A percentile compares a stretch with the other conserved stretches of the same genome.
phyloP scores from a whole-genome alignment of 1,140 invertebrate genomes.

The Drosophila tropicalis region DNA sequence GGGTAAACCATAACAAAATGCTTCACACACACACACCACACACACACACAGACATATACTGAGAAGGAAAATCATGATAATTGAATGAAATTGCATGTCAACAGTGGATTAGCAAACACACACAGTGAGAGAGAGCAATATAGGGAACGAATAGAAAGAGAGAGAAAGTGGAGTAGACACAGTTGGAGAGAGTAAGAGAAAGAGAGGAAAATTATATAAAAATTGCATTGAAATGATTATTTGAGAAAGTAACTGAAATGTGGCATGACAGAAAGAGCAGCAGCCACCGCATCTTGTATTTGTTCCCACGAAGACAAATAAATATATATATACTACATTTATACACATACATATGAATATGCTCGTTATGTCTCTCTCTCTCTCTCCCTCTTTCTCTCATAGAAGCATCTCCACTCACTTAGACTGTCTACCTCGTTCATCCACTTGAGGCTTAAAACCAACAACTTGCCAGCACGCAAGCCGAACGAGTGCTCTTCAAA shows the following conservation, averaged over 20 bases:
- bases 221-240: slow-evolving; percentile 64
- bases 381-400: neutral
- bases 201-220: slow-evolving; percentile 51
- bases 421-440: slow-evolving; percentile 17
- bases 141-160: neutral
- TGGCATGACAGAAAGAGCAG: slow-evolving; percentile 20
- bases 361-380: too few species aligned
- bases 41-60: slow-evolving; percentile 17
- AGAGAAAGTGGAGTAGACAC: neutral
- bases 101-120: slow-evolving; percentile 62
- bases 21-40: slow-evolving; percentile 26
- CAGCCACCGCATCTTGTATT: slow-evolving; percentile 39
- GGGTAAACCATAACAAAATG: slow-evolving; percentile 22
- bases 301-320: slow-evolving; percentile 43
- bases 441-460: slow-evolving; percentile 27
- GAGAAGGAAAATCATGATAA: slow-evolving; percentile 67
- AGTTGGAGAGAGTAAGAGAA: neutral
- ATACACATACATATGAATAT: neutral
- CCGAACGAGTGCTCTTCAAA: slow-evolving; percentile 12
- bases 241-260: slow-evolving; percentile 48
- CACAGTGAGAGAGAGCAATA: slow-evolving; percentile 1
- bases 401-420: neutral
- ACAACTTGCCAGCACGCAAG: slow-evolving; percentile 33
- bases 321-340: neutral
- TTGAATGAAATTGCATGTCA: slow-evolving; percentile 78